These are phyloP conservation scores for Thalassaphorura encarpata DNA, from an alignment of 1,140 invertebrate species.

Conservation along the genomic window DNA sequence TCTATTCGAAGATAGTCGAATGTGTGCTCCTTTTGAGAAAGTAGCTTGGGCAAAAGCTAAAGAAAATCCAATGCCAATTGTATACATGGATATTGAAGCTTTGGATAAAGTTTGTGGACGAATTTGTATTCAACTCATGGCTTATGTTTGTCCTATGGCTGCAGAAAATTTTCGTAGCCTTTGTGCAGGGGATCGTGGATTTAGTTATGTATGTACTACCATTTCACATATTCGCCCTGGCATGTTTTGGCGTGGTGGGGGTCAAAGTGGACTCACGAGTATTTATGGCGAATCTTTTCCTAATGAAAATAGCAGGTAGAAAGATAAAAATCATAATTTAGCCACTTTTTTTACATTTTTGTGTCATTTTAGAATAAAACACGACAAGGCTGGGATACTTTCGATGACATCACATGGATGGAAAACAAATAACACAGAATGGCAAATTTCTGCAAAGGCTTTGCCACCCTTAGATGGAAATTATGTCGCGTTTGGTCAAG, in stretches of 20 bases:
- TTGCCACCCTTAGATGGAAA: background rate
- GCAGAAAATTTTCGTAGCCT: conserved; percentile 4
- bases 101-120: background rate
- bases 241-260: background rate
- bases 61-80: background rate
- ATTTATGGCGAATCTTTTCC: conserved; percentile 4
- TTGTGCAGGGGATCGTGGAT: background rate
- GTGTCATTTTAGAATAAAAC: background rate
- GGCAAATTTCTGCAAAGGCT: background rate
- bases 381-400: background rate
- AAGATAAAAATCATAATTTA: background rate
- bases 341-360: background rate
- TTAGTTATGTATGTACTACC: background rate
- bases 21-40: background rate
- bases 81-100: background rate
- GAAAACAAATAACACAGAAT: background rate
- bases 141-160: background rate
- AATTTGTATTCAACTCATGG: background rate
- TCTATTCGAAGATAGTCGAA: background rate
- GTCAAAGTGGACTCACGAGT: background rate
- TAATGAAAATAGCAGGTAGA: conserved; percentile 2
- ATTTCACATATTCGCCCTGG: background rate
- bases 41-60: background rate
- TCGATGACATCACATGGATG: background rate
- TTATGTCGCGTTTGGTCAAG: conserved; percentile 1